Evolutionary conservation across 2,888 invertebrate genomes (phyloP).

Genomic region (Chrysotoxum bicinctum): DNA sequence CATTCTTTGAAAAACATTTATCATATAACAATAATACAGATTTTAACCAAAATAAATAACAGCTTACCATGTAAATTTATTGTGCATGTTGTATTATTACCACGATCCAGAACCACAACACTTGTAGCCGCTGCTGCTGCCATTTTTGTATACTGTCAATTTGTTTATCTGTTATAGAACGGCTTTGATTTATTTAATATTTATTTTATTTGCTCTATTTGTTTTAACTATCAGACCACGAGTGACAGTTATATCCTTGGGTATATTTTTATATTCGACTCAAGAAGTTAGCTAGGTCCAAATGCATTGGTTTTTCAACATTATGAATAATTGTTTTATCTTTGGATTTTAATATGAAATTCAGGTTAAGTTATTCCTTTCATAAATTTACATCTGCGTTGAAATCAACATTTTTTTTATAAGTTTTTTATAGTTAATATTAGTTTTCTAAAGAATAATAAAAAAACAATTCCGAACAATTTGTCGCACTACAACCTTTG

Average conservation of each 20-base stretch:
- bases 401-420: too few relatives aligned
- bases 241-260: neutral
- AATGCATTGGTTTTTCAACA: neutral
- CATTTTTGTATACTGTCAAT: conserved; percentile 67
- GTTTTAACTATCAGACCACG: neutral
- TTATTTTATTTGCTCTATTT: neutral
- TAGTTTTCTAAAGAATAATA: too few relatives aligned
- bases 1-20: neutral
- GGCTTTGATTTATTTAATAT: neutral
- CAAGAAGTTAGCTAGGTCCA: neutral
- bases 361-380: too few relatives aligned
- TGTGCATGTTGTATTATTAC: conserved; percentile 97
- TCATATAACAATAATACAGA: neutral
- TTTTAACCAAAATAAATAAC: neutral
- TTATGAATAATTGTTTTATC: neutral
- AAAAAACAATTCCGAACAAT: too few relatives aligned
- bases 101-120: conserved; percentile 95
- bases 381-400: neutral
- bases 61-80: conserved; percentile 97
- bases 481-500: too few relatives aligned
- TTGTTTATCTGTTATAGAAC: neutral
- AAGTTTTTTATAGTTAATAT: too few relatives aligned
- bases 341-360: neutral
- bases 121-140: conserved; percentile 89
- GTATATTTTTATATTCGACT: neutral